These are phyloP conservation scores for Acholoe squamosa DNA, from an alignment of 2,888 invertebrate genomes.

Conservation along the genomic window DNA sequence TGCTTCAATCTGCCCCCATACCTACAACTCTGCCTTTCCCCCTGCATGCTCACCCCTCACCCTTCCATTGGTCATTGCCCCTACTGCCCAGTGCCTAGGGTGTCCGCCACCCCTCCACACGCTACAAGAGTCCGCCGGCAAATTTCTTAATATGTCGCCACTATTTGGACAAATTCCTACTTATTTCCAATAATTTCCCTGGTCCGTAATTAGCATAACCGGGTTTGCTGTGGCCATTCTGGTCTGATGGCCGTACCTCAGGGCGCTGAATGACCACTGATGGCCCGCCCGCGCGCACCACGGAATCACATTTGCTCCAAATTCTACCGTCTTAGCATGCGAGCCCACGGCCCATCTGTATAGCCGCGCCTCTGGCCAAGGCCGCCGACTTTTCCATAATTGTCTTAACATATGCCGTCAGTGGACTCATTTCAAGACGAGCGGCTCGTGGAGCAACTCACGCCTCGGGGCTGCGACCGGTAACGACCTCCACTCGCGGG, in stretches of 20 bases:
- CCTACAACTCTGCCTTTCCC: neutral
- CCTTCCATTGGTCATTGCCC: constrained; percentile 5
- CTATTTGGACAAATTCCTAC: constrained; percentile 61
- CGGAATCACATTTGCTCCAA: constrained; percentile 53
- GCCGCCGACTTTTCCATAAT: constrained; percentile 52
- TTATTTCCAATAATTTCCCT: constrained; percentile 61
- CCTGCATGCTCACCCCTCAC: neutral
- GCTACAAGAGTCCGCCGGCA: constrained; percentile 23
- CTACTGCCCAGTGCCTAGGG: neutral
- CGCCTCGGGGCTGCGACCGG: neutral
- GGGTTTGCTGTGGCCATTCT: constrained; percentile 33
- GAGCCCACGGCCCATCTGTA: constrained; percentile 45
- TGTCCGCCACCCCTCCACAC: neutral
- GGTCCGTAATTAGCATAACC: constrained; percentile 58
- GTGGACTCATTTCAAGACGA: constrained; percentile 60
- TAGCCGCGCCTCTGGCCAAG: constrained; percentile 1
- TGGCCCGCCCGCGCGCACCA: constrained; percentile 15
- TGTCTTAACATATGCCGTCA: constrained; percentile 63
- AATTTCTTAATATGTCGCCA: constrained; percentile 57
- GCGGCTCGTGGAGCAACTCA: neutral
- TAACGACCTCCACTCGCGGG: constrained; percentile 29
- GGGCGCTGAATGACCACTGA: constrained; percentile 50
- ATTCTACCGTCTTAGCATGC: constrained; percentile 59
- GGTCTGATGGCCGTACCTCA: constrained; percentile 43
- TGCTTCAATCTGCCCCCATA: neutral